phyloP scores from a whole-genome alignment of 2,113 vertebrate genomes.

The Datnioides undecimradiatus region DNA sequence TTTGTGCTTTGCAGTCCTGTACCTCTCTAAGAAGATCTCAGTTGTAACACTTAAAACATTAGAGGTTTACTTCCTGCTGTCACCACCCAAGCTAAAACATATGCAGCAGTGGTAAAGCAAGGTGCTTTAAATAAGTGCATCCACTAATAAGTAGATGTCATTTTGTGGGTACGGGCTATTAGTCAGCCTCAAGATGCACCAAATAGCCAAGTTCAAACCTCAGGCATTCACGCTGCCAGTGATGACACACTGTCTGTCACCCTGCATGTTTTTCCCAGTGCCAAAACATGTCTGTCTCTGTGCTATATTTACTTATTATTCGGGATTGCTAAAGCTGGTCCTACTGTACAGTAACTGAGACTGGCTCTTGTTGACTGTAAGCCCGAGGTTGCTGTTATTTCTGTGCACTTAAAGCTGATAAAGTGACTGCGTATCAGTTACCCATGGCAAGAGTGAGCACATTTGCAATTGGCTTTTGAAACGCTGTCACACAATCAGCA shows the following conservation, averaged over 20 bases:
- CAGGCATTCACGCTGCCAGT: slow-evolving; percentile 41
- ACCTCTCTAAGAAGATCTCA: slow-evolving; percentile 2
- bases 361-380: slow-evolving; percentile 39
- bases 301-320: slow-evolving; percentile 78
- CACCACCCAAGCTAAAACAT: slow-evolving; percentile 3
- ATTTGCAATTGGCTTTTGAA: background rate
- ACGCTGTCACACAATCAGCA: slow-evolving; percentile 18
- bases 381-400: slow-evolving; percentile 56
- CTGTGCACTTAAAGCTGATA: slow-evolving; percentile 40
- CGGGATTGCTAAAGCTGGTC: slow-evolving; percentile 52
- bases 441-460: background rate
- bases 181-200: slow-evolving; percentile 43
- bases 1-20: slow-evolving; percentile 52
- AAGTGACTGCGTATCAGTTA: slow-evolving; percentile 22
- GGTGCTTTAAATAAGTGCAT: slow-evolving; percentile 57
- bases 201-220: slow-evolving; percentile 52
- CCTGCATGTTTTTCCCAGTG: slow-evolving; percentile 51
- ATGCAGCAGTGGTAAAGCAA: slow-evolving; percentile 3
- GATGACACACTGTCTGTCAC: slow-evolving; percentile 78
- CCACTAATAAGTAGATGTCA: slow-evolving; percentile 51
- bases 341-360: slow-evolving; percentile 50
- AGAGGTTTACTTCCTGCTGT: slow-evolving; percentile 7
- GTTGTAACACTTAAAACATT: background rate
- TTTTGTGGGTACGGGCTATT: slow-evolving; percentile 26
- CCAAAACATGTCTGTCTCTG: slow-evolving; percentile 67